Evolutionary conservation across 2,797 vertebrate species (phyloP), one percentile per base, ranked within the genome.

Genomic region (Aratinga solstitialis): DNA sequence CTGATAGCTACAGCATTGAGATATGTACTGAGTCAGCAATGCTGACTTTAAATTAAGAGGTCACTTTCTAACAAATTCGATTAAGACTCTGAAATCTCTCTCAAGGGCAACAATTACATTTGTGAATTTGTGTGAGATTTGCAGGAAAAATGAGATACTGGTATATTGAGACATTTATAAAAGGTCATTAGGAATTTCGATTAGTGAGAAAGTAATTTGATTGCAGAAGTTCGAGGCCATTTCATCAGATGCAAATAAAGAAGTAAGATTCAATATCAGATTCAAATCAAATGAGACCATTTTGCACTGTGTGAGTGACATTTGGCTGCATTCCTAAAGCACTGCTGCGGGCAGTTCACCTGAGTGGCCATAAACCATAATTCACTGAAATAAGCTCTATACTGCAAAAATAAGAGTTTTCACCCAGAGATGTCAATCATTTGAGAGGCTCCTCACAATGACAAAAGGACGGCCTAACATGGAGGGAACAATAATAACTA

Each of bases 191-290:
- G 40, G 65, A 92, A 65, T 80, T 74, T 42, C 7, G 24, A 2
- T 86, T 68, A 61, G 24, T 20, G 26, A 89, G 47, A 40, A 90
- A 63, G 27, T 61, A 53, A 90, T 77, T 71, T 76, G 48, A 56
- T 3, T 76, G 59, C 34, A 74, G 42, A 80, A 45, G 22, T 74
- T 80, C 62, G 30, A 75, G 45, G 29, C 20, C 15, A 45, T 87
- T 92, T 84, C 40, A 80, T 89, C 72, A 78, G 65, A 74, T 19
- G 21, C 23, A 90, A 59, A 87, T 69, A 89, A 89, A 79, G 13
- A 77, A 68, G 23, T 23, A 56, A 77, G 56, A 84, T 79, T 66
- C 56, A 75, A 68, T 47, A 73, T 84, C 30, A 61, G 24, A 29
- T 76, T 84, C 51, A 95, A 81, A 86, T 50, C 36, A 66, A 56